Evolutionary conservation across 2,113 vertebrate species (phyloP).

Genomic region (Phalacrocorax pelagicus): DNA sequence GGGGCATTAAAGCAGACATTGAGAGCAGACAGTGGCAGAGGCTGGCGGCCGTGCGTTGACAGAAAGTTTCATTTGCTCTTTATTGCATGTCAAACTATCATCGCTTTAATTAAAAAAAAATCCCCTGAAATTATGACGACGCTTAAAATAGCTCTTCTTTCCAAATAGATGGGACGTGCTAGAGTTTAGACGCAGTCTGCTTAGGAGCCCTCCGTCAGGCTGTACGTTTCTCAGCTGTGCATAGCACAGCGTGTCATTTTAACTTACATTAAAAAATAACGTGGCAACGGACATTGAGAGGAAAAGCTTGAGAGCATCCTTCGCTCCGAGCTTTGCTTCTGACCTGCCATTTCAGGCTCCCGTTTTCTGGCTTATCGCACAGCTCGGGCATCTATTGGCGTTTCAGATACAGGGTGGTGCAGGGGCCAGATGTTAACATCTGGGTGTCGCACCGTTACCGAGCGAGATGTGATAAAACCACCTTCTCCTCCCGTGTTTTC

Average conservation of each 20-base stretch:
- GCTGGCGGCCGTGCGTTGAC: neutral
- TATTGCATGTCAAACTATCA: neutral
- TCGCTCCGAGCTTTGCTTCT: accelerated
- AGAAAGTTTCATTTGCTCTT: neutral
- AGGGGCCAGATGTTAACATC: neutral
- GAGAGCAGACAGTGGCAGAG: neutral
- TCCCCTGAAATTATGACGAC: neutral
- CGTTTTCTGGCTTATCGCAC: accelerated
- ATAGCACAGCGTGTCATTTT: neutral
- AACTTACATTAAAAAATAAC: accelerated
- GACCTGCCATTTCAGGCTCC: accelerated
- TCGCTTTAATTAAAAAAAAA: neutral
- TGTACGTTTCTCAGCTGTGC: neutral
- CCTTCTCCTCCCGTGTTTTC: accelerated
- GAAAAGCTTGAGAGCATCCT: neutral
- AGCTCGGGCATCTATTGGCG: accelerated
- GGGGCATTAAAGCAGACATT: neutral
- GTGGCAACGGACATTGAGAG: accelerated
- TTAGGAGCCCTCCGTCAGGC: neutral
- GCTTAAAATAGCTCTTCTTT: neutral
- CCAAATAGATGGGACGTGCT: neutral
- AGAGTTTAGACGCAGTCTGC: neutral
- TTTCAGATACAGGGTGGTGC: too few relatives aligned
- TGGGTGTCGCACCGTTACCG: accelerated
- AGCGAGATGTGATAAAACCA: accelerated